Evolutionary conservation across 2,797 vertebrate genomes (phyloP).

Genomic region (Craterocephalus amniculus): DNA sequence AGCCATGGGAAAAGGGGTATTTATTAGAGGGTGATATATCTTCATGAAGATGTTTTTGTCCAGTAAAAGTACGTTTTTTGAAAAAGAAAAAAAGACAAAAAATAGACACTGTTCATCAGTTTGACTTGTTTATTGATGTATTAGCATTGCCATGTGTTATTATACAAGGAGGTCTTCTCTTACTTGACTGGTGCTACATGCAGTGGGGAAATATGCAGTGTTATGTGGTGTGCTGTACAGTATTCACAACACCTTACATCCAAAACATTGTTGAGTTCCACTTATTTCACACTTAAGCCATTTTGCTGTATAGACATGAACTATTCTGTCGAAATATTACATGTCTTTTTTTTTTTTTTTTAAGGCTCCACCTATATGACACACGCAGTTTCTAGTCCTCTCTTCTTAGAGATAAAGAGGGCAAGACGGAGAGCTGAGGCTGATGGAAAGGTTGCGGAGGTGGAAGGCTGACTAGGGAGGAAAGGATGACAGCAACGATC

Average conservation of each 20-base stretch:
- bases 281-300: slow-evolving; percentile 61
- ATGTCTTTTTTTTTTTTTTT: slow-evolving; percentile 58
- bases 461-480: slow-evolving; percentile 79
- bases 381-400: slow-evolving; percentile 58
- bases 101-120: slow-evolving; percentile 62
- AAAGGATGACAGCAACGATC: slow-evolving; percentile 83
- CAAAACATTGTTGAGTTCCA: slow-evolving; percentile 62
- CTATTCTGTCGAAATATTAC: slow-evolving; percentile 59
- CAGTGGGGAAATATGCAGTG: slow-evolving; percentile 68
- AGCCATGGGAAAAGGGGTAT: slow-evolving; percentile 76
- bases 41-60: slow-evolving; percentile 74
- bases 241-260: slow-evolving; percentile 68
- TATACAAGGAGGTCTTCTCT: slow-evolving; percentile 66
- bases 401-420: slow-evolving; percentile 67
- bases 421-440: slow-evolving; percentile 62
- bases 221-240: slow-evolving; percentile 68
- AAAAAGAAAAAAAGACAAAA: slow-evolving; percentile 60
- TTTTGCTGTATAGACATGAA: slow-evolving; percentile 65
- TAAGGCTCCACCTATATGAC: slow-evolving; percentile 56
- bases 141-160: slow-evolving; percentile 70
- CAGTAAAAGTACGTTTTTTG: slow-evolving; percentile 65
- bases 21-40: slow-evolving; percentile 77
- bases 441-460: slow-evolving; percentile 80
- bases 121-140: slow-evolving; percentile 67
- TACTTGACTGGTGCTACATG: slow-evolving; percentile 77